These are phyloP conservation scores for Poeciliopsis occidentalis DNA, from an alignment of 2,113 vertebrate genomes.

Conservation along the genomic window DNA sequence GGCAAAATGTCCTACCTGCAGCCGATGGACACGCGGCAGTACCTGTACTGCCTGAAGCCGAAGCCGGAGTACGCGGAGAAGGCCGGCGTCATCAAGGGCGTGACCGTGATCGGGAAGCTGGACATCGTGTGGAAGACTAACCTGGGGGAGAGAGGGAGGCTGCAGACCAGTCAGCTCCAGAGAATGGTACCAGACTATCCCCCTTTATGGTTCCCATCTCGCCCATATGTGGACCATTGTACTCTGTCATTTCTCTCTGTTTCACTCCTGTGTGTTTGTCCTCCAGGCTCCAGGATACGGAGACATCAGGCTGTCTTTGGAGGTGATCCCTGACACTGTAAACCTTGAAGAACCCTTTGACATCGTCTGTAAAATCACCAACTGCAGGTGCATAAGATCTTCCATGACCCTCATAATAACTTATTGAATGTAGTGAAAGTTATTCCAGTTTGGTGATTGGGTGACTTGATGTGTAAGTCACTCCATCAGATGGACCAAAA, in stretches of 20 bases:
- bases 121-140: slow-evolving; percentile 99
- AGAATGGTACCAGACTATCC: slow-evolving; percentile 86
- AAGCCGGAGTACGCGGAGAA: slow-evolving; percentile 98
- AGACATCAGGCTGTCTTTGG: slow-evolving; percentile 93
- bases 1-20: slow-evolving; percentile 95
- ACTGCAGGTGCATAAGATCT: slow-evolving; percentile 88
- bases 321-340: slow-evolving; percentile 95
- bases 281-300: slow-evolving; percentile 95
- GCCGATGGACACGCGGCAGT: slow-evolving; percentile 97
- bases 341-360: slow-evolving; percentile 96
- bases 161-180: slow-evolving; percentile 98
- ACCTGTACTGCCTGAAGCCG: slow-evolving; percentile 96
- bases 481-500: too few relatives aligned
- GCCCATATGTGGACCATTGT: background rate
- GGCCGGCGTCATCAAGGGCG: slow-evolving; percentile 96
- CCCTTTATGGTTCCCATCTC: background rate
- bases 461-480: too few relatives aligned
- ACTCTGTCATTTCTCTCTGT: background rate
- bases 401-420: too few relatives aligned
- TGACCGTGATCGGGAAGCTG: slow-evolving; percentile 97
- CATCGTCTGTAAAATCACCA: slow-evolving; percentile 98
- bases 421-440: too few relatives aligned
- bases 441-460: too few relatives aligned
- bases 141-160: slow-evolving; percentile 92
- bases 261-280: background rate